Evolutionary conservation across 2,888 invertebrate genomes (phyloP), one percentile per base, ranked within the genome.

Genomic region (Nemurella pictetii): DNA sequence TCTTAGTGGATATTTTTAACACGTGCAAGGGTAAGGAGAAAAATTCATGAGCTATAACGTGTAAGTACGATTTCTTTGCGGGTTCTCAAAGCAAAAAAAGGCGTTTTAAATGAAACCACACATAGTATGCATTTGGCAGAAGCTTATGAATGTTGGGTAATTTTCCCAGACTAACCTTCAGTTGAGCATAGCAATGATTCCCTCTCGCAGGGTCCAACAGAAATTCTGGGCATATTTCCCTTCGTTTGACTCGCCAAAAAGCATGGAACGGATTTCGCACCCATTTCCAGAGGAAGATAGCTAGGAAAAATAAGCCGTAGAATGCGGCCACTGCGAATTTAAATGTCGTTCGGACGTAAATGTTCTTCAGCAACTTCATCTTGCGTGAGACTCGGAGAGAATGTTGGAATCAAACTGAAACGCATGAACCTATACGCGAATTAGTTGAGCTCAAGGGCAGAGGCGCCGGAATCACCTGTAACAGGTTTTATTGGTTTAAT

Each of bases 151-250:
- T n/a, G n/a, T n/a, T n/a, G 55, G 20, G 9, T 55, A 12, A 55
- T 55, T 55, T 12, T 2, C 55, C 7, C 25, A 74, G 25, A 91
- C 92, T 91, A 89, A 93, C 93, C 89, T 93, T 92, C 29, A 92
- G 91, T 89, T 92, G 91, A 9, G 92, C 88, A 87, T 92, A 93
- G 86, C 91, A 91, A 87, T 93, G 93, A 12, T 90, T 88, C 85
- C 93, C 93, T 88, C 91, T 92, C 87, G 91, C 91, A 3, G 92
- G 90, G 87, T 93, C 91, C 5, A 89, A 89, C 0, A 93, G 89
- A 85, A 89, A 89, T n/a, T 89, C 87, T 29, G 93, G 93, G 4
- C 92, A 92, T 80, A 90, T 89, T 84, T 91, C 88, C 84, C 91
- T 90, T 85, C 91, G 88, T 87, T 91, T 92, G 73, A 89, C 88